Base-by-base conservation (phyloP, 64 coral and sea anemone genomes). In the Montipora foliosa region DNA sequence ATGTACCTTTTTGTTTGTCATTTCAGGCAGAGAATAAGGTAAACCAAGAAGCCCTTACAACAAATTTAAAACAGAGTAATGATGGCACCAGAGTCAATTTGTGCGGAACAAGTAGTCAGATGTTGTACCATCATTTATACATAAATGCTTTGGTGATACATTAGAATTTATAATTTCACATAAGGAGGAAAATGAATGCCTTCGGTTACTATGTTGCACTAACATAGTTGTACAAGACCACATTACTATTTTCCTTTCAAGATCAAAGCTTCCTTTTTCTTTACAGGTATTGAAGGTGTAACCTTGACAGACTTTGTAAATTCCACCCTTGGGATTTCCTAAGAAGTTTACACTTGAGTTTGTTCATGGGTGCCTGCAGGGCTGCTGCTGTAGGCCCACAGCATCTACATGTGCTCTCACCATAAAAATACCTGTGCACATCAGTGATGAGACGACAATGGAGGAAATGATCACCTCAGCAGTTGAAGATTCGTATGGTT, bases 401-500 rank as follows among this genome's bases (percentile, higher is more conserved):
- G 53, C 53, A 25, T 83, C 81, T 46, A 83, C 81, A 24, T 83
- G 81, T 83, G 81, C 62, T 46, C 67, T 67, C 53, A 83, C 57
- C 13, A 83, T 83, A 25, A 83, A 83, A 62, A 37, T 83, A 67
- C 81, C 59, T 67, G 58, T 90, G 13, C 88, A 90, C 75, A 79
- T 79, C 20, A 67, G 60, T 67, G 45, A 46, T 67, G 51, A 57
- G 5, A 21, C 49, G 45, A 67, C 46, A 44, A 90, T 90, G 88
- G 10, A 90, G 47, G 75, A 60, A 37, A 90, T 90, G 76, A 61
- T 90, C 9, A 19, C 75, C 9, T 90, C 88, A 59, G 50, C 75
- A 79, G 58, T 90, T 49, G 62, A 78, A 90, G 75, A 90, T 62
- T 90, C 51, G 8, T 61, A 67, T 64, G 88, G 88, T 10, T 90